phyloP scores from a whole-genome alignment of 1,140 invertebrate species.

The Scaptomyza montana region DNA sequence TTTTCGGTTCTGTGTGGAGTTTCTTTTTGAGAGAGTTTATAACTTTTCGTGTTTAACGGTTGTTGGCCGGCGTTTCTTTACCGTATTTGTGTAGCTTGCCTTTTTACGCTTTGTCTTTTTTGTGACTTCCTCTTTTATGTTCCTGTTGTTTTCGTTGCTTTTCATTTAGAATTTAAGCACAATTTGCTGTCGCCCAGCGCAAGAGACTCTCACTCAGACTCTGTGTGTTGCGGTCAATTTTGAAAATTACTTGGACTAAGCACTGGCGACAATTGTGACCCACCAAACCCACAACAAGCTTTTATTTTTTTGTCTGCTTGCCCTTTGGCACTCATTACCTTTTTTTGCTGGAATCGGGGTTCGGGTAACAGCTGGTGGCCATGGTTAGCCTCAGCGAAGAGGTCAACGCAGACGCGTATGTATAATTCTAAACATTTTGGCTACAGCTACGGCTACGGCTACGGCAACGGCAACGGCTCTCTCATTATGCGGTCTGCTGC shows the following conservation, averaged over 20 bases:
- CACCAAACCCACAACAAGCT: constrained; percentile 21
- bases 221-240: constrained; percentile 70
- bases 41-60: constrained; percentile 81
- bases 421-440: constrained; percentile 52
- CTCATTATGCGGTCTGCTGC: constrained; percentile 82
- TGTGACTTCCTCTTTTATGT: constrained; percentile 1
- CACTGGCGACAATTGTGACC: constrained; percentile 72
- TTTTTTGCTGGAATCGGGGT: constrained; percentile 30
- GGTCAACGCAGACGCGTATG: constrained; percentile 55
- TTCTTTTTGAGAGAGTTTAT: constrained; percentile 71
- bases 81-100: constrained; percentile 23
- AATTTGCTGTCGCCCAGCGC: constrained; percentile 70
- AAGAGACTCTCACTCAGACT: constrained; percentile 41
- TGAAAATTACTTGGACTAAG: constrained; percentile 79
- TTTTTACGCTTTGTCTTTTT: constrained; percentile 1
- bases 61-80: constrained; percentile 66
- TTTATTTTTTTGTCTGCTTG: constrained; percentile 65
- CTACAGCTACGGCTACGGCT: constrained; percentile 25
- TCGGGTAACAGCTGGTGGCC: constrained; percentile 36
- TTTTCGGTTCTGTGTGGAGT: constrained; percentile 19
- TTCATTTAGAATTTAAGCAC: constrained; percentile 83
- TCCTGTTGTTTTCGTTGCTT: constrained; percentile 45
- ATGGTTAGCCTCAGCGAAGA: constrained; percentile 29
- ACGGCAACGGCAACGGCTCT: constrained; percentile 20
- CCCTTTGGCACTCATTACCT: constrained; percentile 81